These are phyloP conservation scores for Elmis aenea DNA, from an alignment of 2,888 invertebrate species.

Conservation along the genomic window DNA sequence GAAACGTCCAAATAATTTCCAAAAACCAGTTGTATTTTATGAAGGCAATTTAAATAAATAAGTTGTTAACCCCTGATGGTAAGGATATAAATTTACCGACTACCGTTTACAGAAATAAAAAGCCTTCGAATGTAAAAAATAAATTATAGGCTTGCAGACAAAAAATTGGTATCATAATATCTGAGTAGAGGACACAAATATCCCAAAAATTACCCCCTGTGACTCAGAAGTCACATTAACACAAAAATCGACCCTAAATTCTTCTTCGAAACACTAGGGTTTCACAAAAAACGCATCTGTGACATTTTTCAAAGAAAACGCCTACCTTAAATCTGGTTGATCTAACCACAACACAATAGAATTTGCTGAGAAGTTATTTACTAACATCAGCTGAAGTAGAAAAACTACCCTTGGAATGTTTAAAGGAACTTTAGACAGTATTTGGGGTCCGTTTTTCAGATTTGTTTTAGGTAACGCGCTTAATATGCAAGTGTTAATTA, in stretches of 20 bases:
- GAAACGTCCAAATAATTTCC: no score
- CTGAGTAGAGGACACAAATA: slow-evolving; percentile 10
- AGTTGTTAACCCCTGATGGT: no score
- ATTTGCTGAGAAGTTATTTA: slow-evolving; percentile 5
- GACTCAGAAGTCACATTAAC: slow-evolving; percentile 19
- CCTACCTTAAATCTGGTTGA: slow-evolving; percentile 10
- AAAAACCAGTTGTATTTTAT: no score
- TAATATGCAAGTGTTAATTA: no score
- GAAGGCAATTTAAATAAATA: no score
- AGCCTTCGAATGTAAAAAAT: no score
- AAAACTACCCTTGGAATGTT: slow-evolving; percentile 1
- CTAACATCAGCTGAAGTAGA: slow-evolving; percentile 8
- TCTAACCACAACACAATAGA: slow-evolving; percentile 13
- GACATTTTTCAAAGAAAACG: slow-evolving; percentile 15
- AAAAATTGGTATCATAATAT: slow-evolving; percentile 4
- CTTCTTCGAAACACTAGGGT: slow-evolving; percentile 12
- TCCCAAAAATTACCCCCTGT: slow-evolving; percentile 13
- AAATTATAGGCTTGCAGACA: no score
- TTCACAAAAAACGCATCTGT: slow-evolving; percentile 16
- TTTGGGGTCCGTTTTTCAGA: not conserved
- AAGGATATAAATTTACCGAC: no score
- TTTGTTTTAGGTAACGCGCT: no score
- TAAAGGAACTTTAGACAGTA: not conserved
- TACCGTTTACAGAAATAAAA: no score
- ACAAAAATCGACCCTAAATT: slow-evolving; percentile 17